phyloP scores from a whole-genome alignment of 2,888 invertebrate species.

The Gibbula magus region DNA sequence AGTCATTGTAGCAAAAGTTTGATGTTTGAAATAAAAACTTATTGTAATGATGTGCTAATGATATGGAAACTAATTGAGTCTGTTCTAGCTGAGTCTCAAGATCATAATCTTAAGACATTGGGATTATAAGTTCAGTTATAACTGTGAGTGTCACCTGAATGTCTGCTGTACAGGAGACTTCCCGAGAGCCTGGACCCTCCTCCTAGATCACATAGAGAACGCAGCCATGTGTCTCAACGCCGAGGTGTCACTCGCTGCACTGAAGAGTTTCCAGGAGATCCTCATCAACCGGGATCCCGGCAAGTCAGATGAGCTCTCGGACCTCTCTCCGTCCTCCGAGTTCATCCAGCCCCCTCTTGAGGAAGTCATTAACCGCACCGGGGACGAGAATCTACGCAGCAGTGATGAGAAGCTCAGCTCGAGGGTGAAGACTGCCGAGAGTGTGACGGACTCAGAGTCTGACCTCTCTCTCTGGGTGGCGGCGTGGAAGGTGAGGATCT shows the following conservation, averaged over 20 bases:
- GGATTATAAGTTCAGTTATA: too few relatives aligned
- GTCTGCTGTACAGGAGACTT: conserved; percentile 84
- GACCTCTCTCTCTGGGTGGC: conserved; percentile 71
- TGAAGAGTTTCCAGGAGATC: conserved; percentile 98
- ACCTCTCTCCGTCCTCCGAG: conserved; percentile 19
- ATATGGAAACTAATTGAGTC: too few relatives aligned
- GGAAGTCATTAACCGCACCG: conserved; percentile 40
- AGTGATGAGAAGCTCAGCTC: conserved; percentile 40
- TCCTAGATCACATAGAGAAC: conserved; percentile 88
- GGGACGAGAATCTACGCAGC: conserved; percentile 46
- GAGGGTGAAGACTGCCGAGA: neutral
- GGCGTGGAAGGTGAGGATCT: conserved; percentile 68
- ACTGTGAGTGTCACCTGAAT: too few relatives aligned
- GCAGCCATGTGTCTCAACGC: conserved; percentile 91
- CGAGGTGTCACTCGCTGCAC: conserved; percentile 92
- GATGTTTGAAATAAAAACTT: too few relatives aligned
- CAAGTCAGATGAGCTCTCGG: conserved; percentile 25
- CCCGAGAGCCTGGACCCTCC: conserved; percentile 92
- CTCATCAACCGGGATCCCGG: conserved; percentile 76
- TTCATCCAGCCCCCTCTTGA: conserved; percentile 37
- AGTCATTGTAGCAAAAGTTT: too few relatives aligned
- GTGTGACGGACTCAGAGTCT: conserved; percentile 47
- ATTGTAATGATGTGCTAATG: too few relatives aligned
- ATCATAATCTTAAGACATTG: too few relatives aligned
- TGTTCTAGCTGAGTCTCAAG: too few relatives aligned